phyloP scores from a whole-genome alignment of 1,140 invertebrate genomes.

The Calephelis virginiensis region DNA sequence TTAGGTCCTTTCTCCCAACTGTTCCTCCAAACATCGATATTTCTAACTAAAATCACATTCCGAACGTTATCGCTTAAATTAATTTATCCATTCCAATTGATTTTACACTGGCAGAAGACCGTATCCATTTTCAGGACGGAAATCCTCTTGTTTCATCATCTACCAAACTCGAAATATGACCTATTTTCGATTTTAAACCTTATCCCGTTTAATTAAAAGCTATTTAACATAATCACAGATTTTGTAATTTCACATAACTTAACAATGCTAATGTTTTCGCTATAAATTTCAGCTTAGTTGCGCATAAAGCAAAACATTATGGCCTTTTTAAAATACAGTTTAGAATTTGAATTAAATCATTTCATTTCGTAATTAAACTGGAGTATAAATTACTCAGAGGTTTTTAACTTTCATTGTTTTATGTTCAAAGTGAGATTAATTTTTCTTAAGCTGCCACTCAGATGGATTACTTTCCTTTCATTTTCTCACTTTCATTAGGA shows the following conservation, averaged over 20 bases:
- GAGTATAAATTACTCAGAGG: background rate
- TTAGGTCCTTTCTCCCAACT: conserved; percentile 8
- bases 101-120: conserved; percentile 36
- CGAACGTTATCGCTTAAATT: conserved; percentile 31
- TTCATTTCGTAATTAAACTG: conserved; percentile 8
- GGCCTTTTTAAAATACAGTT: conserved; percentile 24
- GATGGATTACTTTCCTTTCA: too few species aligned
- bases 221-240: conserved; percentile 1
- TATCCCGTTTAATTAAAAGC: conserved; percentile 4
- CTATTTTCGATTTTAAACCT: conserved; percentile 21
- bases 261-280: conserved; percentile 39
- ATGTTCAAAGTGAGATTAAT: too few species aligned
- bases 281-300: conserved; percentile 37
- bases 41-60: conserved; percentile 16
- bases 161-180: conserved; percentile 30
- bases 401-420: too few species aligned
- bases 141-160: conserved; percentile 36
- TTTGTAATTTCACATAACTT: conserved; percentile 29
- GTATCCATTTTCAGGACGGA: conserved; percentile 29
- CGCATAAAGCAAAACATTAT: conserved; percentile 27
- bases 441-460: too few species aligned
- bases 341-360: conserved; percentile 19
- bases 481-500: too few species aligned
- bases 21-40: background rate
- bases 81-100: conserved; percentile 37